Base-by-base conservation (phyloP, 2,797 vertebrate genomes). In the Myoxocephalus aenaeus region DNA sequence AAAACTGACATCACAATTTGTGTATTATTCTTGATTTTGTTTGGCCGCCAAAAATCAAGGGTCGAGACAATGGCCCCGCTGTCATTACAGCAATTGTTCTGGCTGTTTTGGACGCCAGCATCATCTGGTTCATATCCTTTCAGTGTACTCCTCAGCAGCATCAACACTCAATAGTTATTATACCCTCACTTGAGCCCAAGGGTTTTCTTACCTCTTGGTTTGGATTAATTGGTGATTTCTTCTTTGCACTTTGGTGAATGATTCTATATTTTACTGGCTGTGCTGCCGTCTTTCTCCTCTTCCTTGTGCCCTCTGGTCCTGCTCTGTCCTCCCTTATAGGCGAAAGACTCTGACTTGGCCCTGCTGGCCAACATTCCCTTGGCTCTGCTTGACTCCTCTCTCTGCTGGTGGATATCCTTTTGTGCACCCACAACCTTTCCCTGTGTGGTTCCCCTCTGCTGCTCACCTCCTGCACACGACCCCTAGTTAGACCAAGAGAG, bases 401-500 rank as follows among this genome's bases (percentile, higher is more conserved):
- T 97, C 32, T 97, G 96, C 94, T 97, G 97, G 97, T 97, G 96
- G 96, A 97, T 96, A 97, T 97, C 96, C 97, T 97, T 97, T 95
- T 70, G 80, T 92, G 84, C 85, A 75, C 78, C 51, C 72, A 20
- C 65, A 77, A 59, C 46, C 80, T 91, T 89, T 84, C 83, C 89
- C 65, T 87, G 27, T 70, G 68, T 78, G 51, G 56, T 80, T 86
- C 70, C 69, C 44, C 80, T 82, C 69, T 82, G 57, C 65, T 80
- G 62, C 74, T 85, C 77, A 57, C 42, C 75, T 78, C 73, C 67
- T 83, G 44, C 40, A 77, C 27, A 65, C 8, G 4, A 56, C 34
- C 34, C 62, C n/a, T 66, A 15, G 65, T 61, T 67, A 75, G 72
- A 65, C 25, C 46, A 61, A 61, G 46, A 75, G 63, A 75, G 27